Evolutionary conservation across 2,113 vertebrate species (phyloP).

Genomic region (Ailuropoda melanoleuca): DNA sequence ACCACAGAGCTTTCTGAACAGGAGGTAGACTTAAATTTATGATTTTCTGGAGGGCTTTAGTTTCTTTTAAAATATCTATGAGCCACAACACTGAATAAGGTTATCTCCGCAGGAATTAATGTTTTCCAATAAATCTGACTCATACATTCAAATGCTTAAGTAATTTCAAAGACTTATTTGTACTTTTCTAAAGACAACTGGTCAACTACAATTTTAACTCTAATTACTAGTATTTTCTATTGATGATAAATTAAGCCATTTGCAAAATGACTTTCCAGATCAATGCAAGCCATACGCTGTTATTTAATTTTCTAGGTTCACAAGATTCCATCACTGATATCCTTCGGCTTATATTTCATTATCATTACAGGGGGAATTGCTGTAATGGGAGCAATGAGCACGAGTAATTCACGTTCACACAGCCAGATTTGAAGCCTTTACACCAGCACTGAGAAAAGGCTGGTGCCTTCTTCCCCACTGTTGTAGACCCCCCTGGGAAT

Average conservation of each 20-base stretch:
- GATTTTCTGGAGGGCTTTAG: slow-evolving; percentile 60
- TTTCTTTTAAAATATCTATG: slow-evolving; percentile 70
- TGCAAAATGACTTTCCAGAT: slow-evolving; percentile 64
- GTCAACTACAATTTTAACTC: slow-evolving; percentile 59
- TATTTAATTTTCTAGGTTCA: slow-evolving; percentile 46
- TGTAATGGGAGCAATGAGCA: background rate
- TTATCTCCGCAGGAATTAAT: slow-evolving; percentile 69
- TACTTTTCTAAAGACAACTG: slow-evolving; percentile 67
- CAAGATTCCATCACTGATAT: background rate
- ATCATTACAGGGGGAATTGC: background rate
- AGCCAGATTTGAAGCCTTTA: background rate
- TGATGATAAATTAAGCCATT: slow-evolving; percentile 58
- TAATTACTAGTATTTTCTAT: slow-evolving; percentile 63
- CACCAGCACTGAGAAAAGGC: background rate
- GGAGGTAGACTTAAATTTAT: background rate
- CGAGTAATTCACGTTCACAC: background rate
- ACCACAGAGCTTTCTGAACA: slow-evolving; percentile 34
- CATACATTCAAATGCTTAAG: slow-evolving; percentile 59
- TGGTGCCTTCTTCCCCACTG: background rate
- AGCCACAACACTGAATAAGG: slow-evolving; percentile 50
- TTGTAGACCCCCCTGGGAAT: background rate
- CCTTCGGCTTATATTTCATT: background rate
- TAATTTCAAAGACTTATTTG: slow-evolving; percentile 66
- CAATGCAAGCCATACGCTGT: slow-evolving; percentile 28
- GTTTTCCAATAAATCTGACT: slow-evolving; percentile 55